Evolutionary conservation across 1,140 invertebrate genomes (phyloP).

Genomic region (Oryctes rhinoceros): DNA sequence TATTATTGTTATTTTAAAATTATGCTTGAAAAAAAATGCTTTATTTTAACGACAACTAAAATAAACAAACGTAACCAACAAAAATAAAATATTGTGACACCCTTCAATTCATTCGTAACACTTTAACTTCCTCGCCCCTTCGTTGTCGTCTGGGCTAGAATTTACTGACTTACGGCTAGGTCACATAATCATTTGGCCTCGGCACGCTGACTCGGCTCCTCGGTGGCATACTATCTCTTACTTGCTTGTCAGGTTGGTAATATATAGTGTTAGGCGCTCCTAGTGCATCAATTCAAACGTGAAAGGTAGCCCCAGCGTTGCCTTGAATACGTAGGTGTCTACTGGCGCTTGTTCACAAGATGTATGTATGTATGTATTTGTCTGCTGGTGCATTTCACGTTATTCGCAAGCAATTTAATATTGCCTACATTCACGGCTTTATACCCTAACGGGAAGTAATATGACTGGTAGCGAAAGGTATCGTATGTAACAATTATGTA

Average conservation of each 20-base stretch:
- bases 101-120: background rate
- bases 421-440: constrained; percentile 1
- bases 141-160: background rate
- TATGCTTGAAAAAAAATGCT: no score
- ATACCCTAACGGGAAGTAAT: background rate
- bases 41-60: background rate
- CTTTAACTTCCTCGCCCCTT: background rate
- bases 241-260: constrained; percentile 5
- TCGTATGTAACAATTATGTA: no score
- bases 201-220: background rate
- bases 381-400: background rate
- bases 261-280: constrained; percentile 4
- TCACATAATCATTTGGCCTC: background rate
- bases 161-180: background rate
- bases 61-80: background rate
- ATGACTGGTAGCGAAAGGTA: no score
- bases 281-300: constrained; percentile 12
- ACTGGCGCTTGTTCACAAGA: background rate
- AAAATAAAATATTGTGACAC: constrained; percentile 11
- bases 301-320: background rate
- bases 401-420: background rate
- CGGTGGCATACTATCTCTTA: constrained; percentile 3
- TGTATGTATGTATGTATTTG: constrained; percentile 19
- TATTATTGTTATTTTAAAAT: no score
- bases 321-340: background rate